Percentiles rank a stretch among this genome's conserved stretches.
These are phyloP conservation scores for Coreoperca whiteheadi DNA, from an alignment of 2,113 vertebrate genomes.

Conservation along the genomic window DNA sequence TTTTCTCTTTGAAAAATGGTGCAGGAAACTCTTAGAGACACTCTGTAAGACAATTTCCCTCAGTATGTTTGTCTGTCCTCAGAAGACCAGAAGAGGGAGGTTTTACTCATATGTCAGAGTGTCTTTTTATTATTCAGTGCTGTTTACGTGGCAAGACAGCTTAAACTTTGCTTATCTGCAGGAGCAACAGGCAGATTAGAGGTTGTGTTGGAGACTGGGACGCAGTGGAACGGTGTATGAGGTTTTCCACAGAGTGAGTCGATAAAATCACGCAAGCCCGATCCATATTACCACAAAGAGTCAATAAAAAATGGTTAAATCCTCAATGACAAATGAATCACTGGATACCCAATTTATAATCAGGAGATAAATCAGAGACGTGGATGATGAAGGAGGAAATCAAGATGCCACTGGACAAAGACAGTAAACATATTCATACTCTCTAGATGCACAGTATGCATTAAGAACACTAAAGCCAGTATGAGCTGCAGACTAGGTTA, in stretches of 20 bases:
- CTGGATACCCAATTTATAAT: background rate
- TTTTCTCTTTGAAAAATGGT: slow-evolving; percentile 33
- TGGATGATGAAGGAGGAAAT: background rate
- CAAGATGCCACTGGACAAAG: background rate
- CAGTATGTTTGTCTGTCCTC: slow-evolving; percentile 4
- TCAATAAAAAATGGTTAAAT: slow-evolving; percentile 16
- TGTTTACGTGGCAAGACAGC: slow-evolving; percentile 38
- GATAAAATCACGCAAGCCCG: slow-evolving; percentile 17
- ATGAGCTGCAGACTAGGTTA: background rate
- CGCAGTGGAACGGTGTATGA: background rate
- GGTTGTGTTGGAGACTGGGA: slow-evolving; percentile 14
- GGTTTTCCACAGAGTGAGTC: slow-evolving; percentile 27
- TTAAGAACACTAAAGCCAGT: background rate
- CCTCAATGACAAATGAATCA: slow-evolving; percentile 14
- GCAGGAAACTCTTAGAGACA: slow-evolving; percentile 28
- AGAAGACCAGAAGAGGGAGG: slow-evolving; percentile 16
- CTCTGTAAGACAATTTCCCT: background rate
- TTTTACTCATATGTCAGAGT: slow-evolving; percentile 7
- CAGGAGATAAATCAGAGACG: background rate
- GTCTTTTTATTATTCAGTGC: slow-evolving; percentile 35
- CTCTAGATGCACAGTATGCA: background rate
- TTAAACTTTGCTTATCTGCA: slow-evolving; percentile 42
- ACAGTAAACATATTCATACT: background rate
- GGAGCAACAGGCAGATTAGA: slow-evolving; percentile 59
- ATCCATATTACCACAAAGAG: slow-evolving; percentile 26